A percentile compares a stretch with the other conserved stretches of the same genome.
These are phyloP conservation scores for Thripadectes ignobilis DNA, from an alignment of 2,797 vertebrate species.

Conservation along the genomic window DNA sequence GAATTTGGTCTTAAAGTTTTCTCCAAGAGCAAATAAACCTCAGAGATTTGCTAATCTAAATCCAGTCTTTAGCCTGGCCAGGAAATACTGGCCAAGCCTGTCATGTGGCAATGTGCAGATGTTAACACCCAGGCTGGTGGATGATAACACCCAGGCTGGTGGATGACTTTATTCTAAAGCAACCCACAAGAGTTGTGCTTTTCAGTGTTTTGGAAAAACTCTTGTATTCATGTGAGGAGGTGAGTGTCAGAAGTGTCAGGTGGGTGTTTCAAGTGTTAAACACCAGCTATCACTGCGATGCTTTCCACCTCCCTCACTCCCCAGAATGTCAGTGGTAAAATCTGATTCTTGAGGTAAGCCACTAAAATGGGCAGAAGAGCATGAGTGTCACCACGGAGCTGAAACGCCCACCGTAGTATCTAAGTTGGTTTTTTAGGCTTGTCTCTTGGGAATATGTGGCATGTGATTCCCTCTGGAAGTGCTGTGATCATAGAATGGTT, in stretches of 20 bases:
- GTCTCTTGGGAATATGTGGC: not conserved
- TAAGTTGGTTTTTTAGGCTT: not conserved
- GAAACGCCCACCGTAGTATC: rapidly evolving
- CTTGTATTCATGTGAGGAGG: not conserved
- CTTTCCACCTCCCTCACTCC: not conserved
- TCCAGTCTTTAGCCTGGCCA: not conserved
- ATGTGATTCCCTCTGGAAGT: not conserved
- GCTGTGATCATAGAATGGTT: not conserved
- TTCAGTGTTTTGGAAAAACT: not conserved
- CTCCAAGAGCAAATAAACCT: not conserved
- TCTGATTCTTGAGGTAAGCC: not conserved
- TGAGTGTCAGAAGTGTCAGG: not conserved
- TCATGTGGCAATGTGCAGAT: not conserved
- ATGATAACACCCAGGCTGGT: not conserved
- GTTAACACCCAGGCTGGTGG: not conserved
- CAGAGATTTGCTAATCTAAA: not conserved
- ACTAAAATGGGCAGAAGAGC: not conserved
- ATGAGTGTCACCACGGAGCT: not conserved
- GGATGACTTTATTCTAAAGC: not conserved
- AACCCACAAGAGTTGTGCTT: not conserved
- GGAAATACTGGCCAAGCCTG: not conserved
- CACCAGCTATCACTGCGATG: not conserved
- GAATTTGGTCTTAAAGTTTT: not conserved
- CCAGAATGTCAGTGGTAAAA: not conserved
- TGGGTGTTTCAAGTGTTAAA: not conserved